Evolutionary conservation across 2,113 vertebrate species (phyloP).

Genomic region (Microtus oregoni): DNA sequence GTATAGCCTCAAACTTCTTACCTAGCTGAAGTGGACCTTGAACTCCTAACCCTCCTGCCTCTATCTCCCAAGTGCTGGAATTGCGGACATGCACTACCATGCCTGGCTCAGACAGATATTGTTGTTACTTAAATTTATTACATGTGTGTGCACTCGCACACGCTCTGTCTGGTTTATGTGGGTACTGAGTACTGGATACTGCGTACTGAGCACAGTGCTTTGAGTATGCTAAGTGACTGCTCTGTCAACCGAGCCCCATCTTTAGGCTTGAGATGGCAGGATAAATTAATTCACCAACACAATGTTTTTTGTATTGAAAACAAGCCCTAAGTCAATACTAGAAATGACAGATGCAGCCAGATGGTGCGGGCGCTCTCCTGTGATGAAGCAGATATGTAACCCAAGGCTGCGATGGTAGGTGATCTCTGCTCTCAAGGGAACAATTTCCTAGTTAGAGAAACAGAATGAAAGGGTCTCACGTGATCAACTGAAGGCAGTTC

Average conservation of each 20-base stretch:
- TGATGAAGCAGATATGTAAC: not conserved
- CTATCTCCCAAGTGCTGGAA: not conserved
- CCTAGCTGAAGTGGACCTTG: not conserved
- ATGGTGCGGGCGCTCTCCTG: not conserved
- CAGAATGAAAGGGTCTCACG: not conserved
- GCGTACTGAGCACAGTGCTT: not conserved
- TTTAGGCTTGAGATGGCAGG: not conserved
- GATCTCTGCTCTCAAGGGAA: not conserved
- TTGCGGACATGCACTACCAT: too few relatives aligned
- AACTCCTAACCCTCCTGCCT: not conserved
- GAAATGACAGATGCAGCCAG: not conserved
- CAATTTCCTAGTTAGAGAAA: not conserved
- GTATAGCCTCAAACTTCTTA: not conserved
- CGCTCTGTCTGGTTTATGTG: not conserved
- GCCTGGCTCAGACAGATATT: not conserved
- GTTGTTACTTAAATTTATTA: not conserved
- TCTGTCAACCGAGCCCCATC: not conserved
- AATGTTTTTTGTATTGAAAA: not conserved
- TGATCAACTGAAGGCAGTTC: not conserved
- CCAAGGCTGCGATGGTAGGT: not conserved
- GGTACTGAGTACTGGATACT: not conserved
- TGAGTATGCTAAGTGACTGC: not conserved
- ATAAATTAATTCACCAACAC: not conserved
- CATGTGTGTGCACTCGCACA: too few relatives aligned
- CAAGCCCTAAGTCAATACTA: not conserved